Percentiles rank a stretch among this genome's conserved stretches.
phyloP scores from a whole-genome alignment of 2,113 vertebrate species.

The Gobius niger region DNA sequence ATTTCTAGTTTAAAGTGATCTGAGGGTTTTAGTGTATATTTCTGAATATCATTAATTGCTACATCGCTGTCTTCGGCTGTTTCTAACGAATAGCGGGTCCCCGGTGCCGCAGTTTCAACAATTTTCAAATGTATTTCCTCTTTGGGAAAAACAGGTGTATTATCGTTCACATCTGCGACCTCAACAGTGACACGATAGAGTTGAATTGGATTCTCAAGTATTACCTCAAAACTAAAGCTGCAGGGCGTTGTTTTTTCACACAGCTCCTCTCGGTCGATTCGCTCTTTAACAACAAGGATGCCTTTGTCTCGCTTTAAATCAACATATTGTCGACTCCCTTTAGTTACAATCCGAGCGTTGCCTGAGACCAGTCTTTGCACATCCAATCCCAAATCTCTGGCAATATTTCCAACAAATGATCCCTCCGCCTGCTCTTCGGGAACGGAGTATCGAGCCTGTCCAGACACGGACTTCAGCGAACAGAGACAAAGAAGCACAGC shows the following conservation, averaged over 20 bases:
- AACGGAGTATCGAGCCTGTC: slow-evolving; percentile 56
- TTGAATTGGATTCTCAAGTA: slow-evolving; percentile 70
- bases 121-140: slow-evolving; percentile 49
- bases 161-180: slow-evolving; percentile 62
- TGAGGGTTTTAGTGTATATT: slow-evolving; percentile 67
- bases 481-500: no score
- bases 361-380: slow-evolving; percentile 33
- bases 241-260: slow-evolving; percentile 59
- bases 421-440: slow-evolving; percentile 61
- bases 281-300: slow-evolving; percentile 54
- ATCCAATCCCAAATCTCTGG: slow-evolving; percentile 45
- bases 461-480: background rate
- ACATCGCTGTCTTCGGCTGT: slow-evolving; percentile 74
- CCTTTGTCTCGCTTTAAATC: slow-evolving; percentile 64
- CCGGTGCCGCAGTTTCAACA: slow-evolving; percentile 40
- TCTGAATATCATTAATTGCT: slow-evolving; percentile 65
- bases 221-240: slow-evolving; percentile 64
- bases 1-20: slow-evolving; percentile 67
- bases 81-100: slow-evolving; percentile 24
- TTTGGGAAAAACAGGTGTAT: slow-evolving; percentile 40
- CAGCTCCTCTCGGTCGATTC: slow-evolving; percentile 67
- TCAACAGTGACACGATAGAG: slow-evolving; percentile 50
- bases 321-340: slow-evolving; percentile 36
- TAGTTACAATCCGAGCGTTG: slow-evolving; percentile 38
- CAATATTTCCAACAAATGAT: slow-evolving; percentile 51